phyloP scores from a whole-genome alignment of 2,797 vertebrate genomes.

The Ctenochaetus hawaiiensis region DNA sequence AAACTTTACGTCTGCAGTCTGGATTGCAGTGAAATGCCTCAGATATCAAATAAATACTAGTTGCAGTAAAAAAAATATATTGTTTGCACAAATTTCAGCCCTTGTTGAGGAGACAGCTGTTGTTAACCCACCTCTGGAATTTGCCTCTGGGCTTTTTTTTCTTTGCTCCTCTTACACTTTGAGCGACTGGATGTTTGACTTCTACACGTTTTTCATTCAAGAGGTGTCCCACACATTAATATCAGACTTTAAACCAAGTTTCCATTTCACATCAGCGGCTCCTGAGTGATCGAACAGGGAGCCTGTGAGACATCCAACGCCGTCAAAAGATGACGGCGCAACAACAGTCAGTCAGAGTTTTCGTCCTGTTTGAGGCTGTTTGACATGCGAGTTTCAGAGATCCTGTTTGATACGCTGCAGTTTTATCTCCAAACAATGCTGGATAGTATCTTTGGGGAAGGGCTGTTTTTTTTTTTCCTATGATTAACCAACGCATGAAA shows the following conservation, averaged over 20 bases:
- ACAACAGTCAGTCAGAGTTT: slow-evolving; percentile 56
- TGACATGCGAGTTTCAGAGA: slow-evolving; percentile 63
- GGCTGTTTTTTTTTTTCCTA: slow-evolving; percentile 53
- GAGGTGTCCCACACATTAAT: slow-evolving; percentile 60
- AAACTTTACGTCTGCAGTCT: neutral
- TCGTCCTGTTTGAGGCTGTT: slow-evolving; percentile 56
- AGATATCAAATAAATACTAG: slow-evolving; percentile 29
- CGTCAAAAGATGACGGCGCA: slow-evolving; percentile 48
- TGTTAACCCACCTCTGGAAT: slow-evolving; percentile 72
- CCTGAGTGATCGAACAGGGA: slow-evolving; percentile 51
- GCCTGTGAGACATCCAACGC: slow-evolving; percentile 52
- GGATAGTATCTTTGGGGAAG: slow-evolving; percentile 63
- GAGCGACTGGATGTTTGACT: slow-evolving; percentile 70
- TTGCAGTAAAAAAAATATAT: slow-evolving; percentile 29
- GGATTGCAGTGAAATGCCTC: slow-evolving; percentile 2
- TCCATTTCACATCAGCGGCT: slow-evolving; percentile 52
- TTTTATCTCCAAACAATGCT: slow-evolving; percentile 57
- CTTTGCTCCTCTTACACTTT: slow-evolving; percentile 14
- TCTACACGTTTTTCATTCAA: slow-evolving; percentile 53
- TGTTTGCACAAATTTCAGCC: slow-evolving; percentile 55
- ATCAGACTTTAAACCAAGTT: slow-evolving; percentile 67
- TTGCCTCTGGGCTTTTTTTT: slow-evolving; percentile 49
- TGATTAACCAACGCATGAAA: slow-evolving; percentile 68
- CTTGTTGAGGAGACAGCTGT: slow-evolving; percentile 59
- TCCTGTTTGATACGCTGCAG: slow-evolving; percentile 66